Conservation (phyloP, 2,113 vertebrate genomes). For the Erinaceus europaeus region DNA sequence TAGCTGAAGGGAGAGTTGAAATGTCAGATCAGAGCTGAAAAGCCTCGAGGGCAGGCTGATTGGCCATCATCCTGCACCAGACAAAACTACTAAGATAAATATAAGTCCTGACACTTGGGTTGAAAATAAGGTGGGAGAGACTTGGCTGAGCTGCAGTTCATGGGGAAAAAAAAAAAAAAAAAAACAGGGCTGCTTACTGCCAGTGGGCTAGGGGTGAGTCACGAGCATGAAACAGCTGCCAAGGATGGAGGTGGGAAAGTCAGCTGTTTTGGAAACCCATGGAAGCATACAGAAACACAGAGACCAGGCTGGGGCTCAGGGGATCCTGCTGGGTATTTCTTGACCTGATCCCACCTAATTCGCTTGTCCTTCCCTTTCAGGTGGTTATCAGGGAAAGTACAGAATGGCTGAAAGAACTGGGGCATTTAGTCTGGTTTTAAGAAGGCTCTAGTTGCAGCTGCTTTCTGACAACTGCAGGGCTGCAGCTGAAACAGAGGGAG, state of each 20-base stretch:
- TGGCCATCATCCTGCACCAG: neutral
- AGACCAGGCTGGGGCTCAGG: neutral
- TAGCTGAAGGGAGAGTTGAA: neutral
- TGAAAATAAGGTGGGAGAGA: neutral
- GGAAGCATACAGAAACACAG: neutral
- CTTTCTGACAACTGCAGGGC: neutral
- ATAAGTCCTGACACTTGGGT: neutral
- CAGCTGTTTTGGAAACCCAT: neutral
- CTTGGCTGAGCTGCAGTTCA: neutral
- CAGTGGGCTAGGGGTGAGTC: slow-evolving; percentile 35
- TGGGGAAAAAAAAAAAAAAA: neutral
- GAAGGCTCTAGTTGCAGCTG: neutral
- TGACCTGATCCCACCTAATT: neutral
- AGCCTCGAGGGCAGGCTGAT: neutral
- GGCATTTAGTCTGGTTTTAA: neutral
- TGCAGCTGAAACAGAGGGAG: too few species aligned
- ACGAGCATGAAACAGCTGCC: slow-evolving; percentile 8
- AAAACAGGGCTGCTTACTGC: neutral
- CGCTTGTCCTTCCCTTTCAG: neutral
- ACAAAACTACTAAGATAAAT: neutral
- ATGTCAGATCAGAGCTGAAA: neutral
- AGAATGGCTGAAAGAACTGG: neutral
- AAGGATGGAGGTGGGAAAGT: neutral
- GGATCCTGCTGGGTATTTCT: neutral
- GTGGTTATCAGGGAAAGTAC: neutral